Evolutionary conservation across 1,140 invertebrate species (phyloP), one percentile per base, ranked within the genome.

Genomic region (Scaptodrosophila lebanonensis): DNA sequence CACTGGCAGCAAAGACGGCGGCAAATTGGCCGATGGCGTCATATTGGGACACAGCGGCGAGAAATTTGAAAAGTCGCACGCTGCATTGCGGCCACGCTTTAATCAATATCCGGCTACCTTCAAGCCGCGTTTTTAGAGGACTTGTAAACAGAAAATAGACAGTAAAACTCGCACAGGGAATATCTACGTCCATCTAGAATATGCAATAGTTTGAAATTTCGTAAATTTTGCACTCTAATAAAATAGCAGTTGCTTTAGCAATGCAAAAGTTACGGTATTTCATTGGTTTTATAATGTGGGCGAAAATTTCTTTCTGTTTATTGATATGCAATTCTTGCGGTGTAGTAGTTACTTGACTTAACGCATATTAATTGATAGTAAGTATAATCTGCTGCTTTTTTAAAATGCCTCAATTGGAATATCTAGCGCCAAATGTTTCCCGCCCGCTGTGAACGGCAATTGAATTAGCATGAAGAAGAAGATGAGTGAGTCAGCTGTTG

Each of bases 51-150:
- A 86, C 5, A 44, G 69, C 4, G 84, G 76, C 9, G 85, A 86
- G 18, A 70, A 79, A 7, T 86, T 84, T 25, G 84, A 84, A 20
- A 86, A 86, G 18, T 77, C 76, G 0, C 83, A 84, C 53, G 73
- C 63, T 12, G 82, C 84, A 16, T 38, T 86, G 29, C 76, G 84
- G 36, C 84, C 84, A 13, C 76, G 84, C 5, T 86, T 86, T 9
- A 83, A 86, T 48, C 84, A 86, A 50, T 86, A 84, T 67, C 84
- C 84, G 45, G 64, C 69, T 2, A 86, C 84, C 3, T 86, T 86
- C 17, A 86, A 86, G 60, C 76, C 84, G 17, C 71, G 84, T 32
- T 86, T 86, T 20, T 86, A 83, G 27, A 30, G 20, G 12, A 49
- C 18, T 15, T 57, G 11, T 29, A 4, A 16, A 43, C 16, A 33